Base-by-base conservation (phyloP, 2,113 vertebrate genomes). In the Pelecanoides urinatrix region DNA sequence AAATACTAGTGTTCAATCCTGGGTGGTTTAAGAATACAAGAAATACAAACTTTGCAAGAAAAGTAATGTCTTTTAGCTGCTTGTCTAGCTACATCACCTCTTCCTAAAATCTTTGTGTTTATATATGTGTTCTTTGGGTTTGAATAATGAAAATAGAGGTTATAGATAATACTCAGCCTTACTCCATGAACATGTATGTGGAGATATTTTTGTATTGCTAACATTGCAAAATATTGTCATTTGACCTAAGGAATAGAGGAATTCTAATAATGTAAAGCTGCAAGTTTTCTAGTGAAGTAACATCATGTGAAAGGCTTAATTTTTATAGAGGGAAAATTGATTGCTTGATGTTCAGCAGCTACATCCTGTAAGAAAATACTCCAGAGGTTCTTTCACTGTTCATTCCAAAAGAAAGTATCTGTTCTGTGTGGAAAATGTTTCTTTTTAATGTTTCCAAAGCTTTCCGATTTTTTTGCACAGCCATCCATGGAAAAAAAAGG, bases 241-340 rank as follows among this genome's bases (percentile, higher is more conserved):
- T 83, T 80, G 26, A 52, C 36, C 40, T 29, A 52, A 72, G 71
- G 49, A 72, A 65, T 2, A 73, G 17, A 83, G 4, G 9, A 72
- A 66, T 79, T 78, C 63, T 72, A 65, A 30, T 70, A 76, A 80
- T 0, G 4, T 13, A 70, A 47, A 91, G 5, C 8, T 56, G 9
- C 12, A 87, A 47, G 4, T 34, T 91, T 86, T 91, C 72, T 50
- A 65, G 30, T 27, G 23, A 53, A 70, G 13, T 70, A 71, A 18
- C 0, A 0, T 83, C 18, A 34, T 0, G 0, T 71, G 59, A 59
- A 84, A 77, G 15, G 5, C 11, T 67, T 80, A 19, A 45, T 77
- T 88, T 85, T 84, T 77, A 84, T 11, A 44, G 62, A 40, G 3
- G n/a, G 5, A 77, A 78, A 68, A 42, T 22, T 19, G 7, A 53